Base-by-base conservation (phyloP, 2,113 vertebrate genomes). In the Sigmodon hispidus region DNA sequence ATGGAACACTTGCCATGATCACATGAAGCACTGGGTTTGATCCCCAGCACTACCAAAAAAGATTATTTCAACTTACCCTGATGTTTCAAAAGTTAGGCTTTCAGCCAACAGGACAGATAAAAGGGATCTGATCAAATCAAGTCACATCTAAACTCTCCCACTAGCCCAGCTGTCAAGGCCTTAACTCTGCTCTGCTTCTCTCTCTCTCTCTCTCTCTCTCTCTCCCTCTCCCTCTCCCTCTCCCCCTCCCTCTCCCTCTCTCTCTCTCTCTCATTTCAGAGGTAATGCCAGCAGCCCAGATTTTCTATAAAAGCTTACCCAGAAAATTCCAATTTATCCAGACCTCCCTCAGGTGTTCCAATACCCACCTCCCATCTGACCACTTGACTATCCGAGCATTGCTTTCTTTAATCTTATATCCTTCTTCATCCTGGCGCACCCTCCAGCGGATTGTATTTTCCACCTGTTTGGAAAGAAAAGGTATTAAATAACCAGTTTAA, bases 361-460 rank as follows among this genome's bases (percentile, higher is more conserved):
- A 24, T 3, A 36, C 99, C 95, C 59, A 99, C 99, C 99, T 99
- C 96, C 99, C 99, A 17, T 99, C 99, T 1, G 99, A 99, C 99
- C 99, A 99, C 52, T 99, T 99, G 48, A 99, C 99, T 15, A 99
- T 99, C 7, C 99, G 98, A 0, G 99, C 99, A 3, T 99, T 99
- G 91, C 99, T 99, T 95, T 99, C 99, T 24, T 99, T 98, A 26
- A 98, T 93, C 95, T 99, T 99, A 17, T 95, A 99, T 83, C 99
- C 99, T 77, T 99, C 99, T 87, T 99, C 99, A n/a, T 99, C 99
- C n/a, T 98, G 98, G 21, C 99, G 99, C 48, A 98, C 99, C 90
- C 99, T 97, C 99, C 99, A 99, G 6, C 99, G 98, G 77, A 99
- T 99, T 0, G 99, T 99, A 96, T 99, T 99, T 97, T 99, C 99